These are phyloP conservation scores for Trachelus iudaicus DNA, from an alignment of 2,888 invertebrate genomes.

Conservation along the genomic window DNA sequence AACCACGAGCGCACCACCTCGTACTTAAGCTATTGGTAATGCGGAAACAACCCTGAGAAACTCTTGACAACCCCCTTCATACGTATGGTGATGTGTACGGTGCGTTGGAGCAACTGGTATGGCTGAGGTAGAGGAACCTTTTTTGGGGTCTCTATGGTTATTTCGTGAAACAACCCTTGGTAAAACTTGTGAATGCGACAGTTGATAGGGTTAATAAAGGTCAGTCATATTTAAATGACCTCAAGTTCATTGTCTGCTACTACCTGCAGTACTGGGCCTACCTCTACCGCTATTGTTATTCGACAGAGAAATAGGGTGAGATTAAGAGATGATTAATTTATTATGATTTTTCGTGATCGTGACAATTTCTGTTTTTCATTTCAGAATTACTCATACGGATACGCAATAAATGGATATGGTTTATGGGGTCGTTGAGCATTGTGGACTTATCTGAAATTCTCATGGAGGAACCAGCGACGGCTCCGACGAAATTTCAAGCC, in stretches of 20 bases:
- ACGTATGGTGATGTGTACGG: neutral
- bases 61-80: neutral
- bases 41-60: neutral
- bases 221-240: neutral
- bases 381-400: neutral
- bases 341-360: neutral
- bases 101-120: neutral
- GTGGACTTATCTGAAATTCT: neutral
- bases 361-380: neutral
- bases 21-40: constrained; percentile 48
- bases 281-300: neutral
- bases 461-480: neutral
- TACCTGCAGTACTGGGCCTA: neutral
- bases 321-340: neutral
- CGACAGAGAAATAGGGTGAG: neutral
- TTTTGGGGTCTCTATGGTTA: neutral
- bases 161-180: neutral
- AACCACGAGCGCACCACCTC: constrained; percentile 40
- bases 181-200: neutral
- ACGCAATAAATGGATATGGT: neutral
- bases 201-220: neutral
- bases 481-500: neutral
- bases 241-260: neutral
- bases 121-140: neutral
- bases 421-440: neutral